Evolutionary conservation across 35 echinoderm and acorn worm genomes (phyloP), one percentile per base, ranked within the genome.

Genomic region (Strongylocentrotus purpuratus): DNA sequence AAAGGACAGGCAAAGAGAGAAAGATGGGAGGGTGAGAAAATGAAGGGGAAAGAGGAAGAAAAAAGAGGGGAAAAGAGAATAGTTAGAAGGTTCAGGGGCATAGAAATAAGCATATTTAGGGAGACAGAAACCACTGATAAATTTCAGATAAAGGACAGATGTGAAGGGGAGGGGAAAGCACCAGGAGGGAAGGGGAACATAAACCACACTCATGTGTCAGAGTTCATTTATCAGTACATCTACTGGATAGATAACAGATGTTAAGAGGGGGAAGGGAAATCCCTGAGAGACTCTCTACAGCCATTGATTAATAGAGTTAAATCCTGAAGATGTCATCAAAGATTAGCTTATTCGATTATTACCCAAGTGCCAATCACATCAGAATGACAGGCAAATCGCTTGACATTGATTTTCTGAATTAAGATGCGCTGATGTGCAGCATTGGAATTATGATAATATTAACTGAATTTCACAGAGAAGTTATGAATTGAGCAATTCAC

Each of bases 361-460:
- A 33, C 14, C 88, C 33, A 91, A 91, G 88, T 91, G 18, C 88
- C 88, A 91, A 46, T 91, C 46, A 41, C 88, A 91, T 78, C 65
- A n/a, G 8, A 78, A n/a, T 78, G 65, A 78, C 65, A 78, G 65
- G 25, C 22, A 78, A 78, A 78, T 78, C 2, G 65, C 65, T 78
- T 8, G 65, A 28, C 65, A 78, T 78, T n/a, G 65, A 78, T n/a
- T n/a, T 78, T 78, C 65, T 78, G 25, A 70, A 70, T 70, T 5
- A 25, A 70, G 22, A 70, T 70, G 65, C 20, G 20, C 65, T 78
- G 52, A 59, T 59, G 9, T 59, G 52, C 11, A 59, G 9, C 11
- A 59, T 17, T 59, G 52, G 0, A 59, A 59, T 59, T 9, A 59
- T n/a, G n/a, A n/a, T 59, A 59, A 7, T 59, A 11, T 55, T 55